Evolutionary conservation across 2,888 invertebrate species (phyloP).

Genomic region (Carabus problematicus): DNA sequence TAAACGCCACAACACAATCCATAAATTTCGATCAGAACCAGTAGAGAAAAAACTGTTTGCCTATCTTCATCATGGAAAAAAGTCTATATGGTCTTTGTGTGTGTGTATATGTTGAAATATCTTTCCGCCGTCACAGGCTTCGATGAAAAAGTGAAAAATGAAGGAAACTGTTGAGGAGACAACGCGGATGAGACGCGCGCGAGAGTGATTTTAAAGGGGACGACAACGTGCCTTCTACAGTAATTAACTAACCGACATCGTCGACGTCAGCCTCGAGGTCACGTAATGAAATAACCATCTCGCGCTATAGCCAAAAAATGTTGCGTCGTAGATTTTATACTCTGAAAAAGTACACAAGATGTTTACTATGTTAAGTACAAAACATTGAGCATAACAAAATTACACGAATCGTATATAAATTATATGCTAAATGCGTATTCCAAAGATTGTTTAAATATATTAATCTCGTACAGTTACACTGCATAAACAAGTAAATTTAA

Average conservation of each 20-base stretch:
- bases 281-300: slow-evolving; percentile 33
- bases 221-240: slow-evolving; percentile 12
- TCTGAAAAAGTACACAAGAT: neutral
- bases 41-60: slow-evolving; percentile 35
- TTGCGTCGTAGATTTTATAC: slow-evolving; percentile 14
- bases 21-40: slow-evolving; percentile 34
- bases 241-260: slow-evolving; percentile 26
- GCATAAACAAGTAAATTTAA: too few relatives aligned
- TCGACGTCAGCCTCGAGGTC: slow-evolving; percentile 12
- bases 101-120: neutral
- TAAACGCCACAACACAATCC: slow-evolving; percentile 34
- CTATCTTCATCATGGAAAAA: slow-evolving; percentile 25
- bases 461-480: too few relatives aligned
- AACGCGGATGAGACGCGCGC: neutral
- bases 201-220: slow-evolving; percentile 30
- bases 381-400: too few relatives aligned
- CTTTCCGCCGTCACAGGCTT: neutral
- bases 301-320: slow-evolving; percentile 22
- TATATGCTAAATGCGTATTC: too few relatives aligned
- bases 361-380: too few relatives aligned
- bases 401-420: too few relatives aligned
- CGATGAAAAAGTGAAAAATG: slow-evolving; percentile 29
- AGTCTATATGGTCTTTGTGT: neutral
- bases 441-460: too few relatives aligned
- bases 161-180: neutral